These are phyloP conservation scores for Dicranocentrus wangi DNA, from an alignment of 2,888 invertebrate genomes.

Conservation along the genomic window DNA sequence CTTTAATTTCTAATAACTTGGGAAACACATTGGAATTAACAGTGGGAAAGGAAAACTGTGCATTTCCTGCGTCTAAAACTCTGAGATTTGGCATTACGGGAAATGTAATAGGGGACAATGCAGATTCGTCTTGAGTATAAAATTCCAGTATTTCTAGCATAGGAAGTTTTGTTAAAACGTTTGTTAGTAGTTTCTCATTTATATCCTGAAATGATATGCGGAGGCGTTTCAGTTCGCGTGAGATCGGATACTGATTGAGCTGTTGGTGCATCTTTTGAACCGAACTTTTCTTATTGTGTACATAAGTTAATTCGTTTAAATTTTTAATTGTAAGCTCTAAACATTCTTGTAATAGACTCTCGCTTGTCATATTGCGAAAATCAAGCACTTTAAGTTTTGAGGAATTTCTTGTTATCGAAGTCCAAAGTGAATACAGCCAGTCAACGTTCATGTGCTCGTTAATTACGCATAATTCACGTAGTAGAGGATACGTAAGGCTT, in stretches of 20 bases:
- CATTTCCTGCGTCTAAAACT: constrained; percentile 36
- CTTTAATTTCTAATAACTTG: constrained; percentile 22
- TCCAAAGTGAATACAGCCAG: constrained; percentile 15
- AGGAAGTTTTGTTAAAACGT: constrained; percentile 11
- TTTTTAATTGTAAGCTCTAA: neutral
- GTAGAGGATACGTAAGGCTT: neutral
- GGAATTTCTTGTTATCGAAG: constrained; percentile 13
- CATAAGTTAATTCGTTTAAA: constrained; percentile 13
- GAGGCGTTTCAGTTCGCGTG: constrained; percentile 11
- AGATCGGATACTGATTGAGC: neutral
- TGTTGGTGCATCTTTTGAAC: constrained; percentile 13
- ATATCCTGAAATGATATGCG: constrained; percentile 18
- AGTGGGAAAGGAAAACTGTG: constrained; percentile 50
- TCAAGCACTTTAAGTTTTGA: neutral
- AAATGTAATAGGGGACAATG: constrained; percentile 39
- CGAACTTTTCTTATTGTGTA: neutral
- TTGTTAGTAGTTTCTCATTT: neutral
- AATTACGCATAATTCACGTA: neutral
- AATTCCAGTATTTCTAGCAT: constrained; percentile 31
- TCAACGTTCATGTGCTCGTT: neutral
- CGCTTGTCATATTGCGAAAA: constrained; percentile 5
- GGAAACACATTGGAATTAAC: constrained; percentile 28
- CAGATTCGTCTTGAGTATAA: constrained; percentile 28
- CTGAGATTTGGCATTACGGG: constrained; percentile 37
- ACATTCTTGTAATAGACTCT: constrained; percentile 9